Evolutionary conservation across 2,797 vertebrate species (phyloP).

Genomic region (Galagoides demidoff): DNA sequence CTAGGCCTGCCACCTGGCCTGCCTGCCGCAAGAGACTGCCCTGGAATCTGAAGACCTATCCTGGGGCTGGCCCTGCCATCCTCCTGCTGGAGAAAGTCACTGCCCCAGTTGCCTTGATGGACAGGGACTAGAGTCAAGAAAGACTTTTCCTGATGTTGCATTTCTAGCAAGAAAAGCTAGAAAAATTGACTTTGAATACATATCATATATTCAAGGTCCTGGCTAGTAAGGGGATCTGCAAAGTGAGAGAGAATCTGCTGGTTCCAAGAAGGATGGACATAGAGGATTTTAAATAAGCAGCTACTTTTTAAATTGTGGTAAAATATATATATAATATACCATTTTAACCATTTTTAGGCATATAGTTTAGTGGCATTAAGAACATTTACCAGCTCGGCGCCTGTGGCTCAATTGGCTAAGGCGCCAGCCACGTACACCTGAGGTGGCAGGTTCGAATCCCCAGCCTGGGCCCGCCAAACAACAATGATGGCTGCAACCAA

Average conservation of each 20-base stretch:
- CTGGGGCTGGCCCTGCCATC: too few species aligned
- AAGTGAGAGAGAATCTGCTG: background rate
- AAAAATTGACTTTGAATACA: background rate
- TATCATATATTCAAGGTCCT: background rate
- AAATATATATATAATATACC: background rate
- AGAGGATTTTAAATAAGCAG: background rate
- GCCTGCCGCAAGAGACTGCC: too few species aligned
- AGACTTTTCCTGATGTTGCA: background rate
- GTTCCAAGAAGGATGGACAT: background rate
- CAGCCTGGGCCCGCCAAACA: too few species aligned
- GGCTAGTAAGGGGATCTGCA: background rate
- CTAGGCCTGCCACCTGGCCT: background rate
- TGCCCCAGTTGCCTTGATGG: background rate
- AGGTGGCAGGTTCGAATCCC: too few species aligned
- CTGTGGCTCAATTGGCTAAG: too few species aligned
- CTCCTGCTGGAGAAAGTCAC: background rate
- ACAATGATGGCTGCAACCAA: too few species aligned
- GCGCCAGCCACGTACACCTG: too few species aligned
- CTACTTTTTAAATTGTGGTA: background rate
- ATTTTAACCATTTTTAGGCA: background rate
- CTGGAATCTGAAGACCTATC: background rate
- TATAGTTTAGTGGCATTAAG: background rate
- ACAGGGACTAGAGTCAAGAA: background rate
- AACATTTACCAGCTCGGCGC: background rate
- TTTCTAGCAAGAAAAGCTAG: constrained; percentile 11